Evolutionary conservation across 2,113 vertebrate genomes (phyloP).

Genomic region (Cyanistes caeruleus): DNA sequence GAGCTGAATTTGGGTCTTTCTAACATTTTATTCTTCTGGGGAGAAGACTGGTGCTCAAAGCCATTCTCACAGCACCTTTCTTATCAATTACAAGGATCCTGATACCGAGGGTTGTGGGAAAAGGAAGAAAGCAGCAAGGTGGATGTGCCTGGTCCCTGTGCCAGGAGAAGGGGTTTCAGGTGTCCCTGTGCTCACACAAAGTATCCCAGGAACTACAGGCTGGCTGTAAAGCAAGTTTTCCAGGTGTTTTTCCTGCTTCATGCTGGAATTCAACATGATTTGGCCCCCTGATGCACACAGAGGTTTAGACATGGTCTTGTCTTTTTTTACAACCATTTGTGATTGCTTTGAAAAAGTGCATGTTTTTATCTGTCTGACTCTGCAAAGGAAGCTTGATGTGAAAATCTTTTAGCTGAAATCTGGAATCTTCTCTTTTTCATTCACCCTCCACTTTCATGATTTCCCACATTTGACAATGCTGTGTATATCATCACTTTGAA

Average conservation of each 20-base stretch:
- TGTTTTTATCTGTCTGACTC: not conserved
- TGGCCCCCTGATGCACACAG: not conserved
- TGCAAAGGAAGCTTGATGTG: not conserved
- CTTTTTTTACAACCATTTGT: not conserved
- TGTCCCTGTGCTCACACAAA: not conserved
- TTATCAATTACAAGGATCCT: accelerated
- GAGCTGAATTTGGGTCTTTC: not conserved
- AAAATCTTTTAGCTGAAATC: not conserved
- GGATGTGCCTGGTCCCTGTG: not conserved
- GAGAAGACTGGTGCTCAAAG: not conserved
- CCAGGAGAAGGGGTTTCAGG: not conserved
- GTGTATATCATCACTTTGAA: not conserved
- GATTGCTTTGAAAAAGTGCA: not conserved
- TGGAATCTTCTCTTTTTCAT: not conserved
- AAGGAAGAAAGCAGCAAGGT: not conserved
- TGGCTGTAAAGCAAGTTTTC: not conserved
- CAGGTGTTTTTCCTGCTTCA: not conserved
- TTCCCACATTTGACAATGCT: not conserved
- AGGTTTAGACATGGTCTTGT: not conserved
- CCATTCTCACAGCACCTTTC: not conserved
- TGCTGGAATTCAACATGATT: not conserved
- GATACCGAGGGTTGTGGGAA: not conserved
- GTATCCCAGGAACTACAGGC: not conserved
- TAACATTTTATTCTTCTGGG: not conserved
- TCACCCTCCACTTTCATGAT: not conserved